Evolutionary conservation across 1,140 invertebrate species (phyloP).

Genomic region (Heliothis virescens): DNA sequence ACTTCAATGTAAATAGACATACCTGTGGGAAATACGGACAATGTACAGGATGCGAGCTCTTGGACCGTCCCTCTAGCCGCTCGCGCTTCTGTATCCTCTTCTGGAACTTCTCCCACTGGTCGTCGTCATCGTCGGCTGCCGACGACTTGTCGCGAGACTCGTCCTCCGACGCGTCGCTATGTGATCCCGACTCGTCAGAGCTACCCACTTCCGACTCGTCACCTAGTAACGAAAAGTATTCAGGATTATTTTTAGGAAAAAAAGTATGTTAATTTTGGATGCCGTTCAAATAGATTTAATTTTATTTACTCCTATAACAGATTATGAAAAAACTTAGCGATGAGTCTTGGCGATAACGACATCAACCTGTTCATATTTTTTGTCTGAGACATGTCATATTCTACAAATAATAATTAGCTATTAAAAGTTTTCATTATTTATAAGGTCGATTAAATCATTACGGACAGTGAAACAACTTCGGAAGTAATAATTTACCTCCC

Average conservation of each 20-base stretch:
- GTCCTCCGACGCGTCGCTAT: conserved; percentile 78
- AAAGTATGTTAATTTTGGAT: too few relatives aligned
- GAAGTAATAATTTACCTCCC: conserved; percentile 23
- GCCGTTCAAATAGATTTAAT: too few relatives aligned
- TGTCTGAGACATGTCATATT: neutral
- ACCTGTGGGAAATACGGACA: conserved; percentile 97
- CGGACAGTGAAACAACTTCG: neutral
- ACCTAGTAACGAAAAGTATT: conserved; percentile 52
- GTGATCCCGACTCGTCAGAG: conserved; percentile 68
- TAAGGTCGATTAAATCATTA: conserved; percentile 11
- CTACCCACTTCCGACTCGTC: conserved; percentile 75
- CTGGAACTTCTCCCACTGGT: conserved; percentile 92
- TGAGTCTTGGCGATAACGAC: neutral
- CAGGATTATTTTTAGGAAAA: neutral
- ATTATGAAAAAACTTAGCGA: too few relatives aligned
- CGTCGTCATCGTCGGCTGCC: conserved; percentile 90
- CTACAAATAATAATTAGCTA: neutral
- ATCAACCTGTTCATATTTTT: neutral
- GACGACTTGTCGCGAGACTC: conserved; percentile 86
- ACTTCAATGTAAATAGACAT: conserved; percentile 52
- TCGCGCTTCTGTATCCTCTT: conserved; percentile 93
- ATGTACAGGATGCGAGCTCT: conserved; percentile 97
- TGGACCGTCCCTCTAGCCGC: conserved; percentile 96
- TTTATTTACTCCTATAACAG: too few relatives aligned
- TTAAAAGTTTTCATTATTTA: conserved; percentile 15